Conservation (phyloP, 2,113 vertebrate species). For the Trematocara macrostoma region DNA sequence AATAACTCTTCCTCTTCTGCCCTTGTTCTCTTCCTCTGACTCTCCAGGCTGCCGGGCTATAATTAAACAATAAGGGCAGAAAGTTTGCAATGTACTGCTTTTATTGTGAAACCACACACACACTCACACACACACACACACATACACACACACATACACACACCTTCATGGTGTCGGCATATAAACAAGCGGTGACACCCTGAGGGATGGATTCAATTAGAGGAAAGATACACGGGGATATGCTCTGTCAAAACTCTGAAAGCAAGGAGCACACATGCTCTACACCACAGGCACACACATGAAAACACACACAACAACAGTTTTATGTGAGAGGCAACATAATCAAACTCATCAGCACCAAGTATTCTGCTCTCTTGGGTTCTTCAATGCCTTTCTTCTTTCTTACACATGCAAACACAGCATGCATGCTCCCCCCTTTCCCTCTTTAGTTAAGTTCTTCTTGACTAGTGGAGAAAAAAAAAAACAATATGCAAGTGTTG, state of each 20-base stretch:
- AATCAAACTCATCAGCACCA: slow-evolving; percentile 36
- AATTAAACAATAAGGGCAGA: slow-evolving; percentile 55
- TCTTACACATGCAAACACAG: background rate
- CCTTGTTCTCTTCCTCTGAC: slow-evolving; percentile 16
- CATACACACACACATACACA: background rate
- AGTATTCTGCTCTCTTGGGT: slow-evolving; percentile 6
- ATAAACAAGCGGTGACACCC: slow-evolving; percentile 52
- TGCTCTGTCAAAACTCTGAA: slow-evolving; percentile 52
- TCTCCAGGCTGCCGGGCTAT: slow-evolving; percentile 46
- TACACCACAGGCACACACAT: background rate
- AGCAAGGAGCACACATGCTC: background rate
- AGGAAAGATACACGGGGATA: slow-evolving; percentile 50
- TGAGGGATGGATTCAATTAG: slow-evolving; percentile 63
- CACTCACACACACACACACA: no score
- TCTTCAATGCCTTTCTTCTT: background rate
- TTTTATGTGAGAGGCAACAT: slow-evolving; percentile 10
- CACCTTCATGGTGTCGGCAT: slow-evolving; percentile 51
- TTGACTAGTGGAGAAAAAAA: slow-evolving; percentile 16
- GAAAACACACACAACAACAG: background rate
- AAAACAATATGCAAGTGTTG: background rate
- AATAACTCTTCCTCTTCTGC: slow-evolving; percentile 42
- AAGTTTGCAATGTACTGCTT: background rate
- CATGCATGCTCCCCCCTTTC: background rate
- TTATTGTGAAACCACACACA: background rate
- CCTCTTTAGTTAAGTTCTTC: background rate